Percentiles rank a stretch among this genome's conserved stretches.
Evolutionary conservation across 2,888 invertebrate genomes (phyloP).

Genomic region (Acrocera orbiculus): DNA sequence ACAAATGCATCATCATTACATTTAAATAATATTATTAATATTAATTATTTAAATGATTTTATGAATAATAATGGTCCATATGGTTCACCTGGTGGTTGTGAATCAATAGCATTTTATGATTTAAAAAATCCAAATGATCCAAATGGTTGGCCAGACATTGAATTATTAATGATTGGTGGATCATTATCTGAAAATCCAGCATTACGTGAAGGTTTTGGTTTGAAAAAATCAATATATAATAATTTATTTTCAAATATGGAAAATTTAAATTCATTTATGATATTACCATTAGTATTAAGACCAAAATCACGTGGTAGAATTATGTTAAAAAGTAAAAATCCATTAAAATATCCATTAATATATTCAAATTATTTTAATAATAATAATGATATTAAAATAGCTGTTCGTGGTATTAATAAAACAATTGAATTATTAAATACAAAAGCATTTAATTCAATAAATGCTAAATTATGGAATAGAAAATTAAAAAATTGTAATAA

Average conservation of each 20-base stretch:
- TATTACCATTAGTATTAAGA: slow-evolving; percentile 44
- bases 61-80: slow-evolving; percentile 30
- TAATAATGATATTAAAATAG: slow-evolving; percentile 42
- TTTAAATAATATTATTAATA: slow-evolving; percentile 25
- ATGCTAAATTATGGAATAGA: slow-evolving; percentile 35
- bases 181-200: slow-evolving; percentile 30
- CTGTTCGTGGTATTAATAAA: slow-evolving; percentile 41
- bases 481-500: slow-evolving; percentile 42
- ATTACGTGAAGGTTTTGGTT: slow-evolving; percentile 31
- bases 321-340: slow-evolving; percentile 43
- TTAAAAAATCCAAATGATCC: slow-evolving; percentile 35
- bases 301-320: slow-evolving; percentile 52
- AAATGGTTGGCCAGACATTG: slow-evolving; percentile 47
- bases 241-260: slow-evolving; percentile 31
- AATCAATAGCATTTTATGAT: slow-evolving; percentile 44
- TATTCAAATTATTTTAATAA: slow-evolving; percentile 50
- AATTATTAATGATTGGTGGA: slow-evolving; percentile 46
- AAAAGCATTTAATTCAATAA: slow-evolving; percentile 34
- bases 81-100: slow-evolving; percentile 40
- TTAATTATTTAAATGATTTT: slow-evolving; percentile 20
- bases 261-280: slow-evolving; percentile 34
- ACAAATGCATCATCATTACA: slow-evolving; percentile 30
- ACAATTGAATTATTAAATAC: slow-evolving; percentile 34
- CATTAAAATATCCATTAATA: slow-evolving; percentile 44
- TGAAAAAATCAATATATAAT: slow-evolving; percentile 31